These are phyloP conservation scores for Vanacampus margaritifer DNA, from an alignment of 2,113 vertebrate species.

Conservation along the genomic window DNA sequence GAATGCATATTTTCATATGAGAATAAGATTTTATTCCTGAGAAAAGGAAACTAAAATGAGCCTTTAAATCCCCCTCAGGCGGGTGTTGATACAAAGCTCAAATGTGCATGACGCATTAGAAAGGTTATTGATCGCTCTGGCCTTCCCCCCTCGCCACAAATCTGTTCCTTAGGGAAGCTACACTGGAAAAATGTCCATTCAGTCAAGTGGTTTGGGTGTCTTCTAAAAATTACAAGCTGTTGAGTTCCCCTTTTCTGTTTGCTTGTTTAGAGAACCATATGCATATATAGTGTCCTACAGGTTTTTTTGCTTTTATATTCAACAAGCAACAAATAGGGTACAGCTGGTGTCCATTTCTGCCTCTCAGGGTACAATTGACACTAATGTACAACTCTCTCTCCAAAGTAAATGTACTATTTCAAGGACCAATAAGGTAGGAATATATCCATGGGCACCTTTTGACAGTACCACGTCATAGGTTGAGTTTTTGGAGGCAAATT, in stretches of 20 bases:
- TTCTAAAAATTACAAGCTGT: neutral
- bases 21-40: neutral
- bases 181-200: neutral
- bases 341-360: neutral
- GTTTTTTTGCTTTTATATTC: neutral
- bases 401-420: neutral
- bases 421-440: neutral
- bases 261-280: neutral
- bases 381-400: neutral
- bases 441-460: neutral
- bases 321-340: neutral
- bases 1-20: neutral
- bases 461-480: neutral
- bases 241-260: neutral
- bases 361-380: neutral
- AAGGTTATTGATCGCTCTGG: neutral
- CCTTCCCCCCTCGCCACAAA: neutral
- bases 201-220: neutral
- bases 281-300: neutral
- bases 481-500: neutral
- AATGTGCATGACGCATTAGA: neutral
- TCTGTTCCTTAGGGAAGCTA: neutral
- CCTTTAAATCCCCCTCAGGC: neutral
- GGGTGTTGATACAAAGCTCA: neutral
- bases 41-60: neutral